Evolutionary conservation across 2,113 vertebrate genomes (phyloP).

Genomic region (Ornithorhynchus anatinus): DNA sequence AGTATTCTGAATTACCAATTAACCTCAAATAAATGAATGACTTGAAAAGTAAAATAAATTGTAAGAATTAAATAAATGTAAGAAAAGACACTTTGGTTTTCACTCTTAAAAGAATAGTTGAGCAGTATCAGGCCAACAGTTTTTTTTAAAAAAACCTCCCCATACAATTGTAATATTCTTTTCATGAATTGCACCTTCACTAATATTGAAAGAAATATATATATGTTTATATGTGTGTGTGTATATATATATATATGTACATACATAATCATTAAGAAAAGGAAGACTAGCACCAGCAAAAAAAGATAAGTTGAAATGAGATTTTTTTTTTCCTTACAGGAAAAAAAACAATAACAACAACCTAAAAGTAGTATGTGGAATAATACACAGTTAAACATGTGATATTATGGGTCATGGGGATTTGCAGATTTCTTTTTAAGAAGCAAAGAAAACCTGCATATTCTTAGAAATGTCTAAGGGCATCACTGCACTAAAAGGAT

Average conservation of each 20-base stretch:
- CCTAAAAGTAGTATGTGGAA: background rate
- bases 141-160: background rate
- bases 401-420: background rate
- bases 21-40: background rate
- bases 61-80: background rate
- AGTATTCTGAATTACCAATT: constrained; percentile 4
- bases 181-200: background rate
- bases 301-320: background rate
- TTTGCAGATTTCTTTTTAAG: background rate
- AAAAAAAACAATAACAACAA: too few relatives aligned
- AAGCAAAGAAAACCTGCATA: background rate
- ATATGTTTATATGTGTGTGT: too few relatives aligned
- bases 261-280: background rate
- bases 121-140: background rate
- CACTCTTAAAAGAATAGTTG: constrained; percentile 1
- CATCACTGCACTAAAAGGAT: too few relatives aligned
- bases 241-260: background rate
- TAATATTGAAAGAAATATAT: constrained; percentile 3
- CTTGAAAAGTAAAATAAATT: constrained; percentile 9
- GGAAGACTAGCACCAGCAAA: constrained; percentile 2
- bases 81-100: background rate
- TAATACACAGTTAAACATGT: background rate
- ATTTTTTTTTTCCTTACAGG: constrained; percentile 1
- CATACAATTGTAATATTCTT: background rate
- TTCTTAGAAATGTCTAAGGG: background rate